Evolutionary conservation across 2,113 vertebrate species (phyloP), one percentile per base, ranked within the genome.

Genomic region (Mormyrus iriodes): DNA sequence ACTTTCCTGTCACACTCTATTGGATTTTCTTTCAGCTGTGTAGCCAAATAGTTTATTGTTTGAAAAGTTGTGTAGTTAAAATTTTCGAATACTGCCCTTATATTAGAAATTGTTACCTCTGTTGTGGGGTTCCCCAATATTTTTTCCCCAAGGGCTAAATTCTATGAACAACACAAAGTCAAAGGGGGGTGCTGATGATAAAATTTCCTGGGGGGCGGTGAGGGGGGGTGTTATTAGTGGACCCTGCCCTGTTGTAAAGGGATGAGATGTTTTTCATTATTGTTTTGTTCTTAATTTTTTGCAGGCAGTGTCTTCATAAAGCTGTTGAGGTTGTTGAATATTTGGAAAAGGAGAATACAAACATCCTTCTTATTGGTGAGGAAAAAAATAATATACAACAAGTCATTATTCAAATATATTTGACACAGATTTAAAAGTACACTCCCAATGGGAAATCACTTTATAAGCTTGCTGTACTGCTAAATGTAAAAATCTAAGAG

Each of bases 301-400:
- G 24, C 91, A 98, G 97, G 91, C 95, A 96, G 55, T 96, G 96
- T 92, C 95, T 98, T 90, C 97, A 96, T 90, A 97, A 97, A 95
- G 95, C 97, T 89, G 93, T 97, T 92, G 96, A 98, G 92, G 94
- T 98, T 61, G 93, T 92, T 52, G 96, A 97, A 89, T 96, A 92
- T 88, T 92, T 98, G 86, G 97, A 98, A 92, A 95, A 93, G 73
- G 96, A 97, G 88, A 96, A 95, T 85, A 93, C 95, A 89, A 97
- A 96, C 0, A 93, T 98, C 91, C 95, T 98, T 83, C 96, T 98
- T 88, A 92, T 96, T 92, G 97, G 97, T 98, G 95, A 94, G 93
- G 91, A 17, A 46, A 89, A 46, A 86, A 27, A 10, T n/a, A n/a
- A 4, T 48, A 1, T 31, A 15, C 13, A 9, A 0, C 4, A 12